phyloP scores from a whole-genome alignment of 2,113 vertebrate species.

The Pollimyrus isidori region DNA sequence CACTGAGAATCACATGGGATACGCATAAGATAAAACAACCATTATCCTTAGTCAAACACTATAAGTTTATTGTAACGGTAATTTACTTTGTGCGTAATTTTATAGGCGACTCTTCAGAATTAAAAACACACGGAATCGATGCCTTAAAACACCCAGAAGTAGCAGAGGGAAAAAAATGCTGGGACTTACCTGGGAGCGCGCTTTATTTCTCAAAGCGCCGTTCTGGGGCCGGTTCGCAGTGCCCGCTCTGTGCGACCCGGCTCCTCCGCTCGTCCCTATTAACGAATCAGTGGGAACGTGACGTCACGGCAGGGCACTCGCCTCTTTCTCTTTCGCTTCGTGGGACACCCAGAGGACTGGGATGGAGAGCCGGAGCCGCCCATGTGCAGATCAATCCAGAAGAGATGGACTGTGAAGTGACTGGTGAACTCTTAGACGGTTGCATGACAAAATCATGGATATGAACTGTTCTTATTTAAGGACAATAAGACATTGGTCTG shows the following conservation, averaged over 20 bases:
- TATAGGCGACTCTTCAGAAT: background rate
- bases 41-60: background rate
- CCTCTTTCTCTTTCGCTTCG: constrained; percentile 41
- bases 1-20: background rate
- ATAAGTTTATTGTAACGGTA: background rate
- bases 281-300: constrained; percentile 70
- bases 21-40: background rate
- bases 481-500: background rate
- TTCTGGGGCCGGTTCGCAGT: constrained; percentile 73
- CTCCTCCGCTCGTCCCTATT: constrained; percentile 64
- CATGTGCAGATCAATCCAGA: background rate
- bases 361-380: constrained; percentile 40
- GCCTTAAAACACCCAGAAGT: background rate
- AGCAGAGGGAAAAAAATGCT: background rate
- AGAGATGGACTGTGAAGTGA: background rate
- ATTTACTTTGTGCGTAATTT: background rate
- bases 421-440: background rate
- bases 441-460: background rate
- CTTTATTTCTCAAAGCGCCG: constrained; percentile 51
- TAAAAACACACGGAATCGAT: background rate
- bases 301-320: constrained; percentile 56
- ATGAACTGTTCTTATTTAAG: background rate
- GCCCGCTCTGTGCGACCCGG: constrained; percentile 77
- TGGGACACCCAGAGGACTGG: constrained; percentile 35
- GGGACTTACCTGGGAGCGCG: constrained; percentile 49